These are phyloP conservation scores for Myrmecobius fasciatus DNA, from an alignment of 2,113 vertebrate genomes.

Conservation along the genomic window DNA sequence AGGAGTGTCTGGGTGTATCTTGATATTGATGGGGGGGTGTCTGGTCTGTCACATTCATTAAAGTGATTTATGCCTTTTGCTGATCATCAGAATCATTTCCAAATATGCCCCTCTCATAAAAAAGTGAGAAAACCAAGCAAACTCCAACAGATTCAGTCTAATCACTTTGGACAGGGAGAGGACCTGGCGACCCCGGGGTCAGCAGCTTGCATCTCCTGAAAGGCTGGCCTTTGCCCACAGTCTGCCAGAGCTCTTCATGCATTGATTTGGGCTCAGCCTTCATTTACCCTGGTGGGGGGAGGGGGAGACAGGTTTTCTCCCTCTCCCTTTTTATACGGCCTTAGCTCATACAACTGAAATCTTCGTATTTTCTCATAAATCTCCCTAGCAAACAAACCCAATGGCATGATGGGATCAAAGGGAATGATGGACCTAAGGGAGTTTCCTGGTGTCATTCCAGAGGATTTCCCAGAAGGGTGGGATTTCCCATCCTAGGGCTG, in stretches of 20 bases:
- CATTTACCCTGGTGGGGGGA: not conserved
- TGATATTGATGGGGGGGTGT: not conserved
- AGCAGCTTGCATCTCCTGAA: not conserved
- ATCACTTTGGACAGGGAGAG: not conserved
- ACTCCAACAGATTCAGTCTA: not conserved
- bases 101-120: not conserved
- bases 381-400: not conserved
- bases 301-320: not conserved
- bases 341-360: not conserved
- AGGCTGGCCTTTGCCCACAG: fast-evolving
- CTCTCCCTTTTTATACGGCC: not conserved
- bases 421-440: not conserved
- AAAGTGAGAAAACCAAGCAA: not conserved
- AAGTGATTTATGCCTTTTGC: not conserved
- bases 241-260: not conserved
- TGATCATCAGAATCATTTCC: not conserved
- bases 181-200: not conserved
- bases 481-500: too few relatives aligned
- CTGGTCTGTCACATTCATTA: not conserved
- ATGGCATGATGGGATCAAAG: not conserved
- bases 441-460: not conserved
- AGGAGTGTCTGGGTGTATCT: not conserved
- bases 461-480: not conserved
- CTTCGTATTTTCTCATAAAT: not conserved
- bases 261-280: not conserved